Evolutionary conservation across 2,113 vertebrate species (phyloP).

Genomic region (mouse (Mus musculus)): GRCm39 chr12:29032501-29033000

Average conservation of each 20-base stretch:
- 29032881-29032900: not conserved
- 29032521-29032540: not conserved
- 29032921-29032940: not conserved
- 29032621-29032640: not conserved
- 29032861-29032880: not conserved
- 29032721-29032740: not conserved
- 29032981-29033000: not conserved
- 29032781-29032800: not conserved
- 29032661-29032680: not conserved
- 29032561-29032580: not conserved
- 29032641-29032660: not conserved
- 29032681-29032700: not conserved
- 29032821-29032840: not conserved
- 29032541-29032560: not conserved
- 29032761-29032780: not conserved
- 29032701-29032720: too few species aligned
- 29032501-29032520: not conserved
- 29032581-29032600: not conserved
- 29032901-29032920: not conserved
- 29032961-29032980: not conserved
- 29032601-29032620: not conserved
- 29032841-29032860: constrained; percentile 27
- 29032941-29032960: not conserved
- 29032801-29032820: not conserved
- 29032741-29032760: not conserved